Percentiles rank a stretch among this genome's conserved stretches.
phyloP scores from a whole-genome alignment of 2,797 vertebrate species.

The Hydrophis major region DNA sequence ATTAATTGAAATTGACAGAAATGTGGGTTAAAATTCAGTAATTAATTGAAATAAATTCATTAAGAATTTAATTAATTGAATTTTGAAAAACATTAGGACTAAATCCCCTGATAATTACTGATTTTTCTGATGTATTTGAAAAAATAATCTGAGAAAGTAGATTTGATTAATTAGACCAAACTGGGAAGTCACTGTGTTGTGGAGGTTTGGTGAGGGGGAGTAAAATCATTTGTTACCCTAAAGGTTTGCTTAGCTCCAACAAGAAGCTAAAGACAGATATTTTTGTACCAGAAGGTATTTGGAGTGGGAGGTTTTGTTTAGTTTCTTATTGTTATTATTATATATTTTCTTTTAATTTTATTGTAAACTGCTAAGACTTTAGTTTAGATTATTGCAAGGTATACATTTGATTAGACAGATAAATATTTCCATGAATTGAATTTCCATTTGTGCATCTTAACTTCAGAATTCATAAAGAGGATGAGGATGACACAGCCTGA shows the following conservation, averaged over 20 bases:
- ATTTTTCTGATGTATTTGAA: not conserved
- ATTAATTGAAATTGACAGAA: not conserved
- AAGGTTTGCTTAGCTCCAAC: not conserved
- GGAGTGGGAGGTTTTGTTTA: not conserved
- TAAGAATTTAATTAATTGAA: not conserved
- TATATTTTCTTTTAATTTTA: not conserved
- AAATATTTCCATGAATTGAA: not conserved
- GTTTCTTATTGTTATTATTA: not conserved
- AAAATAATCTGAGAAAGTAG: not conserved
- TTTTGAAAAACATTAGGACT: not conserved
- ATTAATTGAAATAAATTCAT: not conserved
- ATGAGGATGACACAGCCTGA: not conserved
- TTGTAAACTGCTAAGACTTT: not conserved
- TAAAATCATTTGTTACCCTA: not conserved
- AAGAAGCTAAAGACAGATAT: not conserved
- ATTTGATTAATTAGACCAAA: not conserved
- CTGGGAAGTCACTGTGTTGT: not conserved
- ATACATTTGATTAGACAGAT: not conserved
- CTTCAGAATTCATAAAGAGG: not conserved
- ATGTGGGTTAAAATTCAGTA: not conserved
- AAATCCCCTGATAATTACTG: not conserved
- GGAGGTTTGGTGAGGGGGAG: not conserved
- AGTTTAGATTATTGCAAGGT: not conserved
- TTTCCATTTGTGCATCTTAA: not conserved
- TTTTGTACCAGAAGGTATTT: not conserved